A percentile compares a stretch with the other conserved stretches of the same genome.
phyloP scores from a whole-genome alignment of 2,113 vertebrate species.

The Oryzias javanicus region DNA sequence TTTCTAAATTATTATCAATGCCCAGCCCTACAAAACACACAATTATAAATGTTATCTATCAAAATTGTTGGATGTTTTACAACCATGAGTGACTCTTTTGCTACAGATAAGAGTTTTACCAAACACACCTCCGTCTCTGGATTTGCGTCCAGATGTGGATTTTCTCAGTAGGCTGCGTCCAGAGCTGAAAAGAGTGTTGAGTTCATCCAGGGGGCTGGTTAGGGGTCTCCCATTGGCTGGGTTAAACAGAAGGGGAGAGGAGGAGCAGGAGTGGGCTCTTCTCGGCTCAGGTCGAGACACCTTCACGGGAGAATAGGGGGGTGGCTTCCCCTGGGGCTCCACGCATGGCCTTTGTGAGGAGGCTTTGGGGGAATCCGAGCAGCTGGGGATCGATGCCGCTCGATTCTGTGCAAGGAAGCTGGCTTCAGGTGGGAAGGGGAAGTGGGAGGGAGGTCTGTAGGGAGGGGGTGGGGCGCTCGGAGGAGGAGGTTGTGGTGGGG shows the following conservation, averaged over 20 bases:
- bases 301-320: conserved; percentile 84
- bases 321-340: conserved; percentile 74
- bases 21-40: no score
- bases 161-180: conserved; percentile 89
- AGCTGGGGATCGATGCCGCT: conserved; percentile 66
- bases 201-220: conserved; percentile 93
- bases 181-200: conserved; percentile 91
- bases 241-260: conserved; percentile 83
- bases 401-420: conserved; percentile 71
- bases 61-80: no score
- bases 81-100: no score
- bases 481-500: conserved; percentile 78
- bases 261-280: conserved; percentile 80
- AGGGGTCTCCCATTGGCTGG: conserved; percentile 83
- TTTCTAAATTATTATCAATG: no score
- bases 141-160: conserved; percentile 86
- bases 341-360: conserved; percentile 69
- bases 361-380: conserved; percentile 77
- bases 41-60: no score
- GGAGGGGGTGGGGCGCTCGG: conserved; percentile 72
- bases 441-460: conserved; percentile 83
- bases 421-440: conserved; percentile 84
- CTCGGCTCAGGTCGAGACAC: conserved; percentile 79
- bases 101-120: conserved; percentile 17
- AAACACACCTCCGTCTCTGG: conserved; percentile 87